Base-by-base conservation (phyloP, 2,888 invertebrate genomes). In the Chrysopilus asiliformis region DNA sequence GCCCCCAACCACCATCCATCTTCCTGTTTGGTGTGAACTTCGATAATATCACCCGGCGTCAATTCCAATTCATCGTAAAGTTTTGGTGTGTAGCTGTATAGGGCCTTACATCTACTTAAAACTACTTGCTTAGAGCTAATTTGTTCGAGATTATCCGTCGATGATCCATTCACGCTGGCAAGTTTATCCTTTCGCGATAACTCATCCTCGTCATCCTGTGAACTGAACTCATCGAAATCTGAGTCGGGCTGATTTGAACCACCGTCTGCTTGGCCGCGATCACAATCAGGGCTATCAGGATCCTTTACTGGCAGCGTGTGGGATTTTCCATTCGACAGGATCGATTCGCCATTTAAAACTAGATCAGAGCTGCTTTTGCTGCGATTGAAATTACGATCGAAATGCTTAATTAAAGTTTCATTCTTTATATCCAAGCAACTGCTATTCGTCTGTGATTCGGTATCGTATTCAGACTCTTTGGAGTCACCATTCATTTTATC, bases 1-100 rank as follows among this genome's bases (percentile, higher is more conserved):
- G 90, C 86, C 3, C 91, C 93, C 39, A 86, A 71, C 91, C 91
- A 93, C 93, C 93, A 93, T 24, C 89, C 91, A 53, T 90, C 89
- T 20, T 82, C 83, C 58, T 89, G 87, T 55, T 91, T 90, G 51
- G 83, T 79, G 57, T 85, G 86, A 24, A 93, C 81, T 48, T 79
- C 80, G 49, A 93, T 84, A 32, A 86, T 66, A 58, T 93, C 90
- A 45, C 91, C 83, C 57, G 76, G 74, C 47, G 68, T 66, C 43
- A 84, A 65, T 39, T 74, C 79, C 28, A 93, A 72, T 59, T 93
- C 91, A 63, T 91, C 91, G 50, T 82, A 78, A 40, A 89, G 70
- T 53, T 83, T 82, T 33, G 90, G 86, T 46, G 82, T 75, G 59
- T 91, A 93, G 33, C 81, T 78, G 63, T 90, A 93, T 16, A 91